Percentiles rank a stretch among this genome's conserved stretches.
These are phyloP conservation scores for Drosophila equinoxialis DNA, from an alignment of 1,140 invertebrate species.

Conservation along the genomic window DNA sequence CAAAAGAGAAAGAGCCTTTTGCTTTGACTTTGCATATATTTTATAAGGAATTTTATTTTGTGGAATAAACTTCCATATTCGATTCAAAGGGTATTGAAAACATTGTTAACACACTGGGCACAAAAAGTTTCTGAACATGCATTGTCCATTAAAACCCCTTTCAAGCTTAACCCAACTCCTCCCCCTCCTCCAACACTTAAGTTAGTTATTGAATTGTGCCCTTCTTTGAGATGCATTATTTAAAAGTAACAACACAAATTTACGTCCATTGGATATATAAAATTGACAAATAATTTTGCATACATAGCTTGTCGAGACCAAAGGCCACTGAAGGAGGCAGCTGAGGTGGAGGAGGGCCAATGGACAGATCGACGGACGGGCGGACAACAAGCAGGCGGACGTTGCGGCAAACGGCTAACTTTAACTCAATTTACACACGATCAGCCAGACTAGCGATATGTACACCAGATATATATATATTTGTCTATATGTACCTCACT, in stretches of 20 bases:
- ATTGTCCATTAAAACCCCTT: conserved; percentile 25
- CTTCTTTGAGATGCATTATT: conserved; percentile 47
- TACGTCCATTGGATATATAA: conserved; percentile 25
- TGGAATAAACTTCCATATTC: too few relatives aligned
- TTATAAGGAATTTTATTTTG: too few relatives aligned
- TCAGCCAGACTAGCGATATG: conserved; percentile 6
- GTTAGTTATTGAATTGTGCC: conserved; percentile 29
- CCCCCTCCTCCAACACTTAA: not conserved
- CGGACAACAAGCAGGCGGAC: too few relatives aligned
- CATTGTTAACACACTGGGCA: too few relatives aligned
- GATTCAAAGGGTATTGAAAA: too few relatives aligned
- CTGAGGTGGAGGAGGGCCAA: not conserved
- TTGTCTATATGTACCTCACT: conserved; percentile 1
- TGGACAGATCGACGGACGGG: not conserved
- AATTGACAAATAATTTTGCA: conserved; percentile 54
- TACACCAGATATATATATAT: not conserved
- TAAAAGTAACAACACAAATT: conserved; percentile 18
- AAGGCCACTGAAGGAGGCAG: not conserved
- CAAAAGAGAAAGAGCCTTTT: too few relatives aligned
- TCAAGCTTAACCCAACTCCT: not conserved
- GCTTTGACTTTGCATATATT: too few relatives aligned
- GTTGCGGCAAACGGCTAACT: conserved; percentile 35
- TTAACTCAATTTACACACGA: conserved; percentile 58
- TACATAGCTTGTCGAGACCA: conserved; percentile 30
- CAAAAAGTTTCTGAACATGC: conserved; percentile 17